Base-by-base conservation (phyloP, 1,140 invertebrate genomes). In the Drosophila serrata region DNA sequence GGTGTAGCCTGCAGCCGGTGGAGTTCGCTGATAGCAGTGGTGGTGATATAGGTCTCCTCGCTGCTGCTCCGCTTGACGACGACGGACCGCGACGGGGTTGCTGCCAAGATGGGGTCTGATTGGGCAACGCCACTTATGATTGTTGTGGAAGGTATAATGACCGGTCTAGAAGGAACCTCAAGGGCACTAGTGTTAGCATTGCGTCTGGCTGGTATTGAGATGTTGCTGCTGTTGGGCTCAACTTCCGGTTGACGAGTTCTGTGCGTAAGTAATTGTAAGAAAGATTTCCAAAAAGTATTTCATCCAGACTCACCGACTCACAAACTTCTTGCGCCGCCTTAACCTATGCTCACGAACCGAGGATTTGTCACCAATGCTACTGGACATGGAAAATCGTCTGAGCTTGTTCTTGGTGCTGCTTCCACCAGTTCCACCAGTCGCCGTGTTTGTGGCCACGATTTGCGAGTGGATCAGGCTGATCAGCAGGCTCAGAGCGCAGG, bases 401-500 rank as follows among this genome's bases (percentile, higher is more conserved):
- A 84, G 74, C 75, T 93, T 72, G 58, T 19, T 88, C 35, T 93
- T 92, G 12, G 73, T n/a, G 27, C 75, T 53, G 24, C 29, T 51
- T 3, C 62, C 74, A 4, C 40, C 33, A 11, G 39, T n/a, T 9
- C 46, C 55, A 2, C 74, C 74, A 22, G 74, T 74, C 4, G 75
- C 56, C 7, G 76, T 76, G 61, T 91, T 95, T 3, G 96, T 97
- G 33, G 96, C 96, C 3, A 97, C 97, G 64, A 98, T 98, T 93
- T 99, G 97, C 0, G 97, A 98, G 93, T 98, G 97, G 46, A 99
- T 96, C 37, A 97, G 94, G 76, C 96, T 97, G 42, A 99, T 93
- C 33, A 96, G 94, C 72, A 97, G 92, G 95, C 97, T 97, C 92
- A 98, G 95, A 22, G 95, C 94, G 64, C 95, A 91, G n/a, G 97